Evolutionary conservation across 2,888 invertebrate genomes (phyloP).

Genomic region (Seira ritae): DNA sequence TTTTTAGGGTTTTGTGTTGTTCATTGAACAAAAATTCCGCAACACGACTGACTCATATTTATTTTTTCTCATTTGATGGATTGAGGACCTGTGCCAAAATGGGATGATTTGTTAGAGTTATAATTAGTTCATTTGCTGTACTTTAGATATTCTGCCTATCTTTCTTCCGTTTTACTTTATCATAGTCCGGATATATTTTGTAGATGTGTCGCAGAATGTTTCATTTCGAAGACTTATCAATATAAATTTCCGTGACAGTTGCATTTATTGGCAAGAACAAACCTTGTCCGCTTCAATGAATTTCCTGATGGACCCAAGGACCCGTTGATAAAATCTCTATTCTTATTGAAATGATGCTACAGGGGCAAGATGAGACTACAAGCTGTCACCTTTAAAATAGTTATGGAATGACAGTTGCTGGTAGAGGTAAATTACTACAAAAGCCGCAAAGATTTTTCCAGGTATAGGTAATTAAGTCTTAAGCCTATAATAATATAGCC

Average conservation of each 20-base stretch:
- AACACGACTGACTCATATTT: conserved; percentile 34
- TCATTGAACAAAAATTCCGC: conserved; percentile 40
- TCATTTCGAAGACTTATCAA: neutral
- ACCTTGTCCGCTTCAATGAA: neutral
- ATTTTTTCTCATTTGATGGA: conserved; percentile 28
- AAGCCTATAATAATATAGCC: no score
- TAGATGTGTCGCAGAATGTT: no score
- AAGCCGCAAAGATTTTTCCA: no score
- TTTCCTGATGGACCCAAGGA: neutral
- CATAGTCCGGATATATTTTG: no score
- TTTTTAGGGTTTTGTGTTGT: no score
- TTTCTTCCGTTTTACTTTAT: neutral
- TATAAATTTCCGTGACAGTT: neutral
- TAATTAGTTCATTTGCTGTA: neutral
- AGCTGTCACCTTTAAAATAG: no score
- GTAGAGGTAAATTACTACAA: no score
- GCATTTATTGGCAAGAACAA: neutral
- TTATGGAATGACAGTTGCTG: no score
- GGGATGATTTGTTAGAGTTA: neutral
- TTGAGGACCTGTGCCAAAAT: conserved; percentile 32
- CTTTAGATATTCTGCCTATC: neutral
- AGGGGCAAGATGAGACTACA: neutral
- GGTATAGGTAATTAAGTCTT: no score
- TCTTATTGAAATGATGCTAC: neutral
- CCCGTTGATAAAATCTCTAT: neutral